Evolutionary conservation across 2,888 invertebrate species (phyloP), one percentile per base, ranked within the genome.

Genomic region (Pseudolycoriella hygida): DNA sequence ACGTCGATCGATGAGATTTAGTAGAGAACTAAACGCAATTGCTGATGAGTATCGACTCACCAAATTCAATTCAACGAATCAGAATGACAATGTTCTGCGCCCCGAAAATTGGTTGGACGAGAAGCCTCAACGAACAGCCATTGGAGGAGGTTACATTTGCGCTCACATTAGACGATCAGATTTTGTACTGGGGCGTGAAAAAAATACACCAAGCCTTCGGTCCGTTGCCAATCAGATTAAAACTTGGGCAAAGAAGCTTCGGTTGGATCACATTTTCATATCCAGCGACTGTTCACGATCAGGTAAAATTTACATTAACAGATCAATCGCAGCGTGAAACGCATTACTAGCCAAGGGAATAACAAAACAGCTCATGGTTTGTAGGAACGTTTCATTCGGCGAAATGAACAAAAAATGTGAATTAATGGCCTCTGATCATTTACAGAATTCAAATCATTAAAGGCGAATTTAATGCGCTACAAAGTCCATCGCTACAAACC

Each of bases 1-100:
- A 17, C 70, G 89, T 48, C 73, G 89, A 53, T 96, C 96, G 56
- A 90, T 97, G 89, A 72, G 86, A 53, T 97, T 94, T 60, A 80
- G 81, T 47, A 67, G 68, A 42, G 61, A 74, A 14, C 70, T 98
- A 0, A 60, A 73, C 10, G 52, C 69, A 41, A 70, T 79, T 31
- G 93, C 88, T 0, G 70, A 72, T 44, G 60, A 73, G 11, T 96
- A 80, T 59, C 68, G 86, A 39, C 54, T 56, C 42, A 55, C 59
- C 15, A 64, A 70, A 54, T 67, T 87, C n/a, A 70, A 76, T 56
- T 84, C 85, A 1, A 67, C 64, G 12, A 73, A 74, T 55, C 60
- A 67, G 30, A 48, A 49, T 1, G 83, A 83, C 60, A 64, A 66
- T 19, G 79, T 79, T 2, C 57, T 68, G 45, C 58, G 74, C 15